Percentiles rank a stretch among this genome's conserved stretches.
These are phyloP conservation scores for Misgurnus anguillicaudatus DNA, from an alignment of 2,113 vertebrate genomes.

Conservation along the genomic window DNA sequence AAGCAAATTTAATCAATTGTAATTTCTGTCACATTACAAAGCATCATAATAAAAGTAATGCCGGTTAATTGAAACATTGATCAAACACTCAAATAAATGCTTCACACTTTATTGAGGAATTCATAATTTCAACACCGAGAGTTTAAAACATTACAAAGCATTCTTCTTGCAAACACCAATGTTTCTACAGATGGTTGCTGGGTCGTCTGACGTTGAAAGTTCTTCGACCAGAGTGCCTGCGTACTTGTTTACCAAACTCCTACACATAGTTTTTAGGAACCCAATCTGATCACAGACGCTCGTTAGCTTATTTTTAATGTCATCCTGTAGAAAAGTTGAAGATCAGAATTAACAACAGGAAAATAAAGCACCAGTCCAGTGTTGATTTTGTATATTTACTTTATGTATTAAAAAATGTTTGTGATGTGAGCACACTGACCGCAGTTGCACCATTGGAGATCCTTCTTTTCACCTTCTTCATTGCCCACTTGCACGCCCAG, in stretches of 20 bases:
- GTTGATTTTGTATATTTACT: no score
- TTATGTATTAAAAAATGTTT: no score
- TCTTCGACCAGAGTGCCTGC: conserved; percentile 51
- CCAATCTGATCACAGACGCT: conserved; percentile 55
- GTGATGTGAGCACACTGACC: conserved; percentile 39
- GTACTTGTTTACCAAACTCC: conserved; percentile 36
- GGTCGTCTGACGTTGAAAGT: conserved; percentile 59
- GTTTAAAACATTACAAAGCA: background rate
- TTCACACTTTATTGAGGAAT: no score
- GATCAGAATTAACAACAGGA: background rate
- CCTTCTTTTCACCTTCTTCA: conserved; percentile 52
- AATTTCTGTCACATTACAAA: no score
- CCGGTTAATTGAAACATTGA: no score
- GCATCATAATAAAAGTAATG: no score
- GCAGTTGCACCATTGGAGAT: background rate
- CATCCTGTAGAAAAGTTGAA: conserved; percentile 35
- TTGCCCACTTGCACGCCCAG: conserved; percentile 63
- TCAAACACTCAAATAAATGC: no score
- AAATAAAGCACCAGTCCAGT: background rate
- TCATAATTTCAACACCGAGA: no score
- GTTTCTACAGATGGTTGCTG: conserved; percentile 65
- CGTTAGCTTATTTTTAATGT: background rate
- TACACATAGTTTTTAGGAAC: conserved; percentile 53
- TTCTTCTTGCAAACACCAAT: conserved; percentile 57
- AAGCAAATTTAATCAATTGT: no score